Base-by-base conservation (phyloP, 2,113 vertebrate species). In the Cinclus cinclus region DNA sequence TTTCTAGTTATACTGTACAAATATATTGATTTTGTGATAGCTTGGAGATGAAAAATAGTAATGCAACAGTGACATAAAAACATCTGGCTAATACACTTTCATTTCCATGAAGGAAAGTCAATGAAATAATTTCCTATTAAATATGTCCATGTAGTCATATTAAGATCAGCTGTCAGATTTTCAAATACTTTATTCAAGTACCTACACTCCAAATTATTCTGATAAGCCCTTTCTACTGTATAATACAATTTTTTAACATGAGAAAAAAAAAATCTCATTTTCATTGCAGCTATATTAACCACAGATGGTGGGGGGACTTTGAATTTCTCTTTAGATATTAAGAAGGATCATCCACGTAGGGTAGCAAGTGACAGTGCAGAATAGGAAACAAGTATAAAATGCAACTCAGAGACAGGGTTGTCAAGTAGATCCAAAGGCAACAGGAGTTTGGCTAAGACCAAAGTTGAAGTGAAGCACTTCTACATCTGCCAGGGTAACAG, bases 401-500 rank as follows among this genome's bases (percentile, higher is more conserved):
- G 8, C 31, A 89, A 71, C 47, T 78, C 24, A 20, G 82, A 60
- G 60, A 83, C 37, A 53, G 25, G 11, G n/a, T 19, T 77, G 64
- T 47, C 75, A 86, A 77, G 25, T 5, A 90, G 50, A 73, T 79
- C 33, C 67, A 52, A 73, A 79, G 5, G 18, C 50, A 92, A 83
- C 8, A 28, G 0, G 0, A 81, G 64, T 0, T 39, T 39, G 55
- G 42, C 64, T 81, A 67, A 55, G 64, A 77, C 11, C 25, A 53
- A 77, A 86, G 55, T 0, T 63, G 49, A 87, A 62, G 31, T 9
- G 15, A 75, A 74, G 63, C 20, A 71, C 18, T 83, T 71, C 14
- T 49, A 0, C 5, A 44, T 27, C 49, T 89, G 53, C 27, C 59
- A 65, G 46, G 0, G 0, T 44, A 74, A 77, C 3, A 79, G 10